A percentile compares a stretch with the other conserved stretches of the same genome.
phyloP scores from a whole-genome alignment of 2,888 invertebrate species.

The Tenodera sinensis region DNA sequence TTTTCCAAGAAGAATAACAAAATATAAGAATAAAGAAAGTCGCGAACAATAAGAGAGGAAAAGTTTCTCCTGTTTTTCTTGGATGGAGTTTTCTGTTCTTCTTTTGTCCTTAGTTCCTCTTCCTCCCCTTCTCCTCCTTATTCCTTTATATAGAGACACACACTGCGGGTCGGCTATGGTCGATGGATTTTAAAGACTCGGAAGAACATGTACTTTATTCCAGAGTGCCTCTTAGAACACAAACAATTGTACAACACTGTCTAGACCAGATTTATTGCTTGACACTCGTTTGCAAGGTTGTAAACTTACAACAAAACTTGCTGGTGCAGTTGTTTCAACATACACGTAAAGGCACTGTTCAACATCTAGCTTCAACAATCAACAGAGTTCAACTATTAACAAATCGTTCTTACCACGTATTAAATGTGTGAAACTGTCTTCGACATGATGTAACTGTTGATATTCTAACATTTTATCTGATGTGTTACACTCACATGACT shows the following conservation, averaged over 20 bases:
- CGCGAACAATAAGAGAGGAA: background rate
- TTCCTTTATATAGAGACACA: background rate
- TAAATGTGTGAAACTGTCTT: too few relatives aligned
- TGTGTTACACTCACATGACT: too few relatives aligned
- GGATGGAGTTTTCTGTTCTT: background rate
- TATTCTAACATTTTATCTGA: too few relatives aligned
- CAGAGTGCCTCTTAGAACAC: background rate
- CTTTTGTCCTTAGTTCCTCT: background rate
- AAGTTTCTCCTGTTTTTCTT: background rate
- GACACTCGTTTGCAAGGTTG: background rate
- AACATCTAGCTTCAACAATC: too few relatives aligned
- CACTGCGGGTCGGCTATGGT: background rate
- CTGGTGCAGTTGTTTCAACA: background rate
- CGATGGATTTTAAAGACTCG: background rate
- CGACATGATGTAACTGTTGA: too few relatives aligned
- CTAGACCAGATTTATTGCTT: background rate
- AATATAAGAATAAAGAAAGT: constrained; percentile 2
- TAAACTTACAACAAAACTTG: background rate
- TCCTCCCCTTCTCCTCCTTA: background rate
- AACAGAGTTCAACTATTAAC: too few relatives aligned
- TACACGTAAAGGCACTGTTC: too few relatives aligned
- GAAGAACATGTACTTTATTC: background rate
- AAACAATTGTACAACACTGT: background rate
- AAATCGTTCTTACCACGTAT: too few relatives aligned
- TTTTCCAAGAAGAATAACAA: background rate